Percentiles rank a stretch among this genome's conserved stretches.
Conservation (phyloP, 2,797 vertebrate species). For the Steatocranus sp. region DNA sequence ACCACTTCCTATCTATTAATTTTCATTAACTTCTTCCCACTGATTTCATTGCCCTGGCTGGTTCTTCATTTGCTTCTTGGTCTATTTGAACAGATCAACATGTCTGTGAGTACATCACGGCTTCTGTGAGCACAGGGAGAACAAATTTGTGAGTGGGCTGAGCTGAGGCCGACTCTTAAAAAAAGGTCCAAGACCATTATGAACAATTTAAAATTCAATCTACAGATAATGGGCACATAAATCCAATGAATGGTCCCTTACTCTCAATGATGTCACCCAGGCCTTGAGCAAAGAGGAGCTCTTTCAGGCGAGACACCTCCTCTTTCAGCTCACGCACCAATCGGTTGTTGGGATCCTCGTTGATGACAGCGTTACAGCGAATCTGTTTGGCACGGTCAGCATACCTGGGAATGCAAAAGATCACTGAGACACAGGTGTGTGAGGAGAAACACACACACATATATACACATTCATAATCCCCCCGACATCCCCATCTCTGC, state of each 20-base stretch:
- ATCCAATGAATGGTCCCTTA: conserved; percentile 68
- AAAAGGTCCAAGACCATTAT: neutral
- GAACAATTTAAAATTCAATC: neutral
- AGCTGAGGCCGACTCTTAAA: neutral
- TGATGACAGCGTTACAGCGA: conserved; percentile 91
- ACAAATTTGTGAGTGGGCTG: neutral
- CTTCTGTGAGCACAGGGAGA: neutral
- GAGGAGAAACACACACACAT: neutral
- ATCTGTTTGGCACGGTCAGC: conserved; percentile 92
- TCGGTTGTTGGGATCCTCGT: conserved; percentile 96
- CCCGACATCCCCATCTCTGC: neutral
- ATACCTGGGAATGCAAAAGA: conserved; percentile 69
- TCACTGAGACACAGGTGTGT: neutral
- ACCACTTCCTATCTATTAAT: neutral
- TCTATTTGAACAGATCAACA: neutral
- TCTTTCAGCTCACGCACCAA: conserved; percentile 96
- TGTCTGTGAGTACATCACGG: neutral
- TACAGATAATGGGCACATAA: neutral
- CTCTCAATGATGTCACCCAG: conserved; percentile 97
- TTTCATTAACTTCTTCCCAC: neutral
- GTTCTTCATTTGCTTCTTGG: neutral
- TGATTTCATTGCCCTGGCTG: neutral
- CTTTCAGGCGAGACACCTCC: conserved; percentile 91
- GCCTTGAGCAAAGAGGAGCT: conserved; percentile 91
- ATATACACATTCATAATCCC: neutral